Conservation (phyloP, 2,113 vertebrate genomes). For the Salvelinus namaycush region DNA sequence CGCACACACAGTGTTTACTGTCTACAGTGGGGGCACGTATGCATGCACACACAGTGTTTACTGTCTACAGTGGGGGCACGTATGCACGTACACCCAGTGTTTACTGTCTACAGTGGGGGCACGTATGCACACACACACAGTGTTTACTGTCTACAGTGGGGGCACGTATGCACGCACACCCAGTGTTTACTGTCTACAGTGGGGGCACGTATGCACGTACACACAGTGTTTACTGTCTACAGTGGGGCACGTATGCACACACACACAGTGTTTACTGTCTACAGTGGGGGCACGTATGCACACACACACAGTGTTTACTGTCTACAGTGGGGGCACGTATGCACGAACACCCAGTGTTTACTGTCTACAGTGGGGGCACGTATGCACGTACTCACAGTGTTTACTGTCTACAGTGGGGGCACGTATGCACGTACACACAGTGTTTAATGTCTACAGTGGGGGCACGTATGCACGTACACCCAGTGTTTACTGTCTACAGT, state of each 20-base stretch:
- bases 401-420: too few species aligned
- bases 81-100: conserved; percentile 5
- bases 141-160: too few species aligned
- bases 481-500: conserved; percentile 41
- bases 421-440: too few species aligned
- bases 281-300: too few species aligned
- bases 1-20: conserved; percentile 51
- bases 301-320: background rate
- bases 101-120: too few species aligned
- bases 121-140: background rate
- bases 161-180: background rate
- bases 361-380: too few species aligned
- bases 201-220: background rate
- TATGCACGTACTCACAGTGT: too few species aligned
- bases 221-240: background rate
- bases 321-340: too few species aligned
- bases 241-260: too few species aligned
- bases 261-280: background rate
- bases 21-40: conserved; percentile 54
- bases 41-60: conserved; percentile 43
- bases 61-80: conserved; percentile 56
- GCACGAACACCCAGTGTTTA: background rate
- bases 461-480: too few species aligned
- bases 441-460: too few species aligned
- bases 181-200: too few species aligned